Evolutionary conservation across 1,140 invertebrate genomes (phyloP), one percentile per base, ranked within the genome.

Genomic region (Medauroidea extradentata): DNA sequence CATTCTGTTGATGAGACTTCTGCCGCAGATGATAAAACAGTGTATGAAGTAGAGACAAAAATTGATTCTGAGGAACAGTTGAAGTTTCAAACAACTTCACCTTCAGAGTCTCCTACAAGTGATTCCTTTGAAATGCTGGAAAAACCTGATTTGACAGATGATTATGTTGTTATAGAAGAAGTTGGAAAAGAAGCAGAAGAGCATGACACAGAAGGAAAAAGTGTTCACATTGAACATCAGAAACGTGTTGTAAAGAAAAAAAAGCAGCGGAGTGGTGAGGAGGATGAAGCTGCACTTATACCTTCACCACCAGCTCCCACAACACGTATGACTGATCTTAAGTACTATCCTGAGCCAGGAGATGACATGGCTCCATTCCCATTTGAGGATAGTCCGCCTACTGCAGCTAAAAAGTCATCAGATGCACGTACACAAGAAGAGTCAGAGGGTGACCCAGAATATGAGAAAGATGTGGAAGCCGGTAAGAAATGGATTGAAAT

Each of bases 41-140:
- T 79, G 34, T 72, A 73, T 61, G 75, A 78, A 68, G 67, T 64
- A 25, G 65, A 65, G 38, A 16, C 46, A 11, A 54, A 54, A 41
- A 13, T 7, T 7, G 44, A 46, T 25, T 19, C 18, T 19, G 24
- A 46, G n/a, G 53, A 43, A 43, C 23, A 8, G 14, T 11, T 13
- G 18, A 54, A 39, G 24, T 34, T 24, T 34, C 29, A 39, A n/a
- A 23, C 53, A 3, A 75, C 70, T 43, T 8, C 73, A 72, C 46
- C 69, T 67, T 60, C 73, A 13, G 87, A 91, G 64, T 92, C 91
- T 0, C 90, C 90, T 1, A 88, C 83, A 38, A 89, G 89, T 69
- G 93, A 94, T 72, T 93, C 92, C 25, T 95, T 94, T 78, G 91
- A 94, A 79, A 81, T 93, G 72, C 76, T 93, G 0, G 89, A 92